phyloP scores from a whole-genome alignment of 2,888 invertebrate species.

The Trilocha varians region DNA sequence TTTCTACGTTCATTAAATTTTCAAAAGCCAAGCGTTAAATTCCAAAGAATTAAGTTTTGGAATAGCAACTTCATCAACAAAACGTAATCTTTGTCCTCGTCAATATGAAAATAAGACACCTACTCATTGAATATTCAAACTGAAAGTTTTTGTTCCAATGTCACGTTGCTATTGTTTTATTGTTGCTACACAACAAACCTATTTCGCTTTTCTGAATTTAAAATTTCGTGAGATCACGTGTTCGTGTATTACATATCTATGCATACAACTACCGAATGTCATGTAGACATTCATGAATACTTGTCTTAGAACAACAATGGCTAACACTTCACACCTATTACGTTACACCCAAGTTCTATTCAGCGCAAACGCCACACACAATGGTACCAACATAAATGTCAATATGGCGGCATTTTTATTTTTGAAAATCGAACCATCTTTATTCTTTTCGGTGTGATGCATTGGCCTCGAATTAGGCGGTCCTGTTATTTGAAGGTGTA shows the following conservation, averaged over 20 bases:
- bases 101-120: too few relatives aligned
- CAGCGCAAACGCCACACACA: slow-evolving; percentile 64
- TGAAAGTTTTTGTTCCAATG: too few relatives aligned
- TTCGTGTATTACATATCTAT: neutral
- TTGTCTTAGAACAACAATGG: slow-evolving; percentile 51
- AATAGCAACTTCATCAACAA: too few relatives aligned
- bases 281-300: slow-evolving; percentile 15
- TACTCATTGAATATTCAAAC: too few relatives aligned
- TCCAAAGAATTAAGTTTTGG: too few relatives aligned
- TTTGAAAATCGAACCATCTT: slow-evolving; percentile 48
- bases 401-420: slow-evolving; percentile 48
- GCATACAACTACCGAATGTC: neutral
- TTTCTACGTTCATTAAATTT: too few relatives aligned
- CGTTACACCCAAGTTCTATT: slow-evolving; percentile 57
- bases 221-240: neutral
- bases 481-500: slow-evolving; percentile 42
- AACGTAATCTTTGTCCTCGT: too few relatives aligned
- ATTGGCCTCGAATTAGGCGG: slow-evolving; percentile 68
- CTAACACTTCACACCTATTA: slow-evolving; percentile 70
- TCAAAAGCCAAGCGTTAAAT: too few relatives aligned
- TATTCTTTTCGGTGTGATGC: slow-evolving; percentile 56
- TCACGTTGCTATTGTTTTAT: neutral
- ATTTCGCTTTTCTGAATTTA: neutral
- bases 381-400: slow-evolving; percentile 64
- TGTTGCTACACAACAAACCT: neutral